phyloP scores from a whole-genome alignment of 2,888 invertebrate genomes.

The Arrhopalites spinosus region DNA sequence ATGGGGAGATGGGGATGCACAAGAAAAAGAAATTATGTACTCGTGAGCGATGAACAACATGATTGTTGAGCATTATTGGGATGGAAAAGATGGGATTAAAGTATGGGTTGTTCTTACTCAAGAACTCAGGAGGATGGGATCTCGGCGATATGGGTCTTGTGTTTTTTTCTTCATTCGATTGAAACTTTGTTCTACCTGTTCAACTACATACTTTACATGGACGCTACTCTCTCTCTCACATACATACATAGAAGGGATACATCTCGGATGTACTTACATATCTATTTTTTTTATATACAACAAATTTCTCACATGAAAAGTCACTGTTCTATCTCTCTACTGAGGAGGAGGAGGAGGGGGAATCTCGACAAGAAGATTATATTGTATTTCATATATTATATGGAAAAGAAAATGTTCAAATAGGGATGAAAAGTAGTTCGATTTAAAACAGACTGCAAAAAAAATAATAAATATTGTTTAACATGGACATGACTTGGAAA shows the following conservation, averaged over 20 bases:
- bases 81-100: constrained; percentile 31
- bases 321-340: neutral
- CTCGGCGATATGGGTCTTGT: neutral
- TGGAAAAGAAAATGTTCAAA: neutral
- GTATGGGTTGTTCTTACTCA: neutral
- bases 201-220: neutral
- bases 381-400: too few relatives aligned
- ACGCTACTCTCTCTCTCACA: neutral
- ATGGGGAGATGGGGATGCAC: neutral
- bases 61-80: constrained; percentile 33
- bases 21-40: constrained; percentile 27
- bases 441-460: constrained; percentile 6
- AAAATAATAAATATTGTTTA: neutral
- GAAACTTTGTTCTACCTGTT: neutral
- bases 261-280: too few relatives aligned
- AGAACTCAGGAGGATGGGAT: neutral
- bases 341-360: too few relatives aligned
- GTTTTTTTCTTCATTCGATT: neutral
- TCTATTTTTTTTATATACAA: too few relatives aligned
- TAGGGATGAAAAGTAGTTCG: constrained; percentile 10
- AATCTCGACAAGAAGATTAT: constrained; percentile 1
- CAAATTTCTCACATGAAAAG: neutral
- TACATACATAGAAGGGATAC: too few relatives aligned
- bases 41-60: constrained; percentile 31
- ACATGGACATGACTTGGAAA: neutral